phyloP scores from a whole-genome alignment of 2,113 vertebrate genomes.

The Gymnarchus niloticus region DNA sequence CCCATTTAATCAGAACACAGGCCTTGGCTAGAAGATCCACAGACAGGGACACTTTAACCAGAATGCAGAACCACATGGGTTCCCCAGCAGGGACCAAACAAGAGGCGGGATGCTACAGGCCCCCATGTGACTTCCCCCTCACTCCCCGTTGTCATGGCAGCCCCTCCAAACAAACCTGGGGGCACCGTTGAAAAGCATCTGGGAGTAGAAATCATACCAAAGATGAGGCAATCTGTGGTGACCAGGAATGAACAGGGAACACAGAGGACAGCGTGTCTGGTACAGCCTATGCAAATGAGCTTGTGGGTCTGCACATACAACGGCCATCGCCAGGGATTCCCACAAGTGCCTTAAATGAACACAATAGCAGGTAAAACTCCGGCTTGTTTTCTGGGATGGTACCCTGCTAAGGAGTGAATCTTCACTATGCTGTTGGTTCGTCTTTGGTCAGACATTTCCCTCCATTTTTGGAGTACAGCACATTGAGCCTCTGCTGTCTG shows the following conservation, averaged over 20 bases:
- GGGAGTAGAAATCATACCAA: neutral
- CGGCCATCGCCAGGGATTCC: too few relatives aligned
- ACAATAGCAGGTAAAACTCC: neutral
- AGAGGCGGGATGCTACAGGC: neutral
- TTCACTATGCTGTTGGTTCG: neutral
- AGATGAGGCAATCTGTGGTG: neutral
- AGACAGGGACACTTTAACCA: slow-evolving; percentile 16
- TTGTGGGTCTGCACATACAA: neutral
- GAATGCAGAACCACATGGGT: slow-evolving; percentile 10
- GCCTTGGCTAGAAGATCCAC: slow-evolving; percentile 4
- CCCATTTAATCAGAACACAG: neutral
- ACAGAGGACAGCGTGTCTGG: neutral
- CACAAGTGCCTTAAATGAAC: neutral
- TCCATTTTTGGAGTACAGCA: neutral
- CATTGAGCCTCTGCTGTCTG: neutral
- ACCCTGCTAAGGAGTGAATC: neutral
- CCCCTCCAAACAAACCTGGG: neutral
- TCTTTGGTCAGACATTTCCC: neutral
- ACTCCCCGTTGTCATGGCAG: neutral
- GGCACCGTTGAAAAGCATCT: neutral
- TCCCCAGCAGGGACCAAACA: neutral
- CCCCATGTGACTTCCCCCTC: neutral
- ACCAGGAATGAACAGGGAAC: neutral
- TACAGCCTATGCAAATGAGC: neutral
- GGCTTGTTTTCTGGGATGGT: neutral